Evolutionary conservation across 2,888 invertebrate species (phyloP).

Genomic region (Chymomyza amoena): DNA sequence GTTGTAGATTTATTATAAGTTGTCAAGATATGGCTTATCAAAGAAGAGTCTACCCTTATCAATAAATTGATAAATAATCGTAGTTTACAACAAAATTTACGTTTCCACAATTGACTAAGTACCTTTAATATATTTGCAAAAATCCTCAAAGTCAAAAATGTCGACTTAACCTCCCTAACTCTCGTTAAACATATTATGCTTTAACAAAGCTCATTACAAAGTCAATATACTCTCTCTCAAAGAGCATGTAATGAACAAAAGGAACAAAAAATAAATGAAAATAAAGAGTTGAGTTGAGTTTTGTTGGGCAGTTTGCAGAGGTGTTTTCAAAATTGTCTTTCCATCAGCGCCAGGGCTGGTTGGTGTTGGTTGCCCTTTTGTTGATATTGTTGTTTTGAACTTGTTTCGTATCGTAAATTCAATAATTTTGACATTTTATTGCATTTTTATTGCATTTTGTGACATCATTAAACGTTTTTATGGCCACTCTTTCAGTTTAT

Average conservation of each 20-base stretch:
- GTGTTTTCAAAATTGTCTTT: conserved; percentile 45
- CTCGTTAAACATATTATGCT: too few species aligned
- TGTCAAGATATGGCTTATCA: too few species aligned
- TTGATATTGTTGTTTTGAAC: conserved; percentile 52
- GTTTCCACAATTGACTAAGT: too few species aligned
- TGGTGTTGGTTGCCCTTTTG: conserved; percentile 6
- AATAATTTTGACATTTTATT: conserved; percentile 74
- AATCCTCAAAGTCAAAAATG: too few species aligned
- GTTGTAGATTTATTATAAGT: too few species aligned
- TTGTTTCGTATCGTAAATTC: conserved; percentile 74
- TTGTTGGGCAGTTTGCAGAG: conserved; percentile 45
- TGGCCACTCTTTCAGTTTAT: conserved; percentile 53
- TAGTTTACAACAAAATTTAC: too few species aligned
- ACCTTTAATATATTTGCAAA: too few species aligned
- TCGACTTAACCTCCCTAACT: too few species aligned
- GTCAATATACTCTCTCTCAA: neutral
- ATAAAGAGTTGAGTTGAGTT: conserved; percentile 64
- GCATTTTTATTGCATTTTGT: conserved; percentile 72
- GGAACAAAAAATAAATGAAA: too few species aligned
- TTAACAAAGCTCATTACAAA: neutral
- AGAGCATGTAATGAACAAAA: neutral
- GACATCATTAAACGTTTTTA: conserved; percentile 73
- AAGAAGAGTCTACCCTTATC: too few species aligned
- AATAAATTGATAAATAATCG: too few species aligned
- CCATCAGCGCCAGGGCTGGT: neutral